Evolutionary conservation across 2,797 vertebrate genomes (phyloP).

Genomic region (Ctenosaura bakeri): DNA sequence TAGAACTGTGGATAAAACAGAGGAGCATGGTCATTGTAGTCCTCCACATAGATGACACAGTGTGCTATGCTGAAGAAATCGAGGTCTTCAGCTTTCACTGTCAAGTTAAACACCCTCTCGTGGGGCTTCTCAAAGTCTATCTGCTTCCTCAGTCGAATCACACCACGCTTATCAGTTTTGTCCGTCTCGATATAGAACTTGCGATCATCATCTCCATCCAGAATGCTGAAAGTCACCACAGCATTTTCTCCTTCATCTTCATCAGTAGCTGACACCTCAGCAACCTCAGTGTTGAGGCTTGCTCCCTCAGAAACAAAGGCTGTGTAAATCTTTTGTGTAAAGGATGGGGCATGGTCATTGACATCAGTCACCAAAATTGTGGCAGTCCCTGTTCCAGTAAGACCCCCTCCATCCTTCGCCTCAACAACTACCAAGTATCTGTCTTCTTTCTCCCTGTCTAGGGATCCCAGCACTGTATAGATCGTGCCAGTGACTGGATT

Average conservation of each 20-base stretch:
- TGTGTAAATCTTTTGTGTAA: conserved; percentile 85
- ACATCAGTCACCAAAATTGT: conserved; percentile 89
- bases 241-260: conserved; percentile 89
- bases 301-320: conserved; percentile 85
- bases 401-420: conserved; percentile 89
- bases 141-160: conserved; percentile 85
- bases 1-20: conserved; percentile 90
- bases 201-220: conserved; percentile 86
- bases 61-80: conserved; percentile 86
- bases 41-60: conserved; percentile 89
- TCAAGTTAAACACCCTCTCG: conserved; percentile 90
- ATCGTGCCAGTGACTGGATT: conserved; percentile 87
- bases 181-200: conserved; percentile 92
- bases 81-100: conserved; percentile 89
- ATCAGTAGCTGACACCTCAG: conserved; percentile 87
- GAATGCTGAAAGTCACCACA: conserved; percentile 87
- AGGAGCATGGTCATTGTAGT: conserved; percentile 89
- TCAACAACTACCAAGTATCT: conserved; percentile 89
- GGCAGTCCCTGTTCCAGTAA: conserved; percentile 89
- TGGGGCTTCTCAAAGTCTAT: conserved; percentile 91
- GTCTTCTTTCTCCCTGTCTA: conserved; percentile 88
- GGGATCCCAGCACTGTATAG: conserved; percentile 84
- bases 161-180: conserved; percentile 82
- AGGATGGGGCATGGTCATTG: conserved; percentile 90
- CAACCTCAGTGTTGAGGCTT: conserved; percentile 85